These are phyloP conservation scores for Setipinna tenuifilis DNA, from an alignment of 2,797 vertebrate species.

Conservation along the genomic window DNA sequence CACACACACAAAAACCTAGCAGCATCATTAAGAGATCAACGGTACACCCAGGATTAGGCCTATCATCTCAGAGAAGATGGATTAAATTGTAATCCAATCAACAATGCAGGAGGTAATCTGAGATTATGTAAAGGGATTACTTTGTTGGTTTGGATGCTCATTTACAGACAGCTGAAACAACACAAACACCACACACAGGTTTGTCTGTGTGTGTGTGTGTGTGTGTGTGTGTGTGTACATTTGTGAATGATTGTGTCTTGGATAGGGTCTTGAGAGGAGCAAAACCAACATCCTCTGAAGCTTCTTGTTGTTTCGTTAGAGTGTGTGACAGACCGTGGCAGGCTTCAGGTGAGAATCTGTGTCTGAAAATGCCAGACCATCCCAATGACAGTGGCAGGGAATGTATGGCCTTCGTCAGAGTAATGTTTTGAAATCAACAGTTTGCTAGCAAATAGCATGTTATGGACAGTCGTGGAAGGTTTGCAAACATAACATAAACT, in stretches of 20 bases:
- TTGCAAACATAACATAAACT: too few relatives aligned
- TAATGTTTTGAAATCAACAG: too few relatives aligned
- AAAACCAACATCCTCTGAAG: neutral
- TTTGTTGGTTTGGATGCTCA: neutral
- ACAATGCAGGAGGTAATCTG: neutral
- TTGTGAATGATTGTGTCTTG: neutral
- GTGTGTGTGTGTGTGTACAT: conserved; percentile 20
- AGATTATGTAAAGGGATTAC: neutral
- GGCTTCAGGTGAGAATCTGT: neutral
- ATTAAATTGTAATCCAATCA: neutral
- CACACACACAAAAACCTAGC: neutral
- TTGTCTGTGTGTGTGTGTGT: neutral
- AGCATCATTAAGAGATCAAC: neutral
- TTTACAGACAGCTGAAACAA: neutral
- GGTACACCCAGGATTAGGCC: neutral
- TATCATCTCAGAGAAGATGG: neutral
- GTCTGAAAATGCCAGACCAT: too few relatives aligned
- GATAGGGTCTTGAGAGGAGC: neutral
- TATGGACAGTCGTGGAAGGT: too few relatives aligned
- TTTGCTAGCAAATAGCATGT: too few relatives aligned
- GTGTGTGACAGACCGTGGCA: neutral
- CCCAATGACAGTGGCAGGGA: neutral
- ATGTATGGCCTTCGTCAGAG: too few relatives aligned
- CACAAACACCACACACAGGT: neutral
- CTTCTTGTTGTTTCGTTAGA: neutral